Conservation (phyloP, 2,888 invertebrate species). For the Brachypalpus laphriformis region DNA sequence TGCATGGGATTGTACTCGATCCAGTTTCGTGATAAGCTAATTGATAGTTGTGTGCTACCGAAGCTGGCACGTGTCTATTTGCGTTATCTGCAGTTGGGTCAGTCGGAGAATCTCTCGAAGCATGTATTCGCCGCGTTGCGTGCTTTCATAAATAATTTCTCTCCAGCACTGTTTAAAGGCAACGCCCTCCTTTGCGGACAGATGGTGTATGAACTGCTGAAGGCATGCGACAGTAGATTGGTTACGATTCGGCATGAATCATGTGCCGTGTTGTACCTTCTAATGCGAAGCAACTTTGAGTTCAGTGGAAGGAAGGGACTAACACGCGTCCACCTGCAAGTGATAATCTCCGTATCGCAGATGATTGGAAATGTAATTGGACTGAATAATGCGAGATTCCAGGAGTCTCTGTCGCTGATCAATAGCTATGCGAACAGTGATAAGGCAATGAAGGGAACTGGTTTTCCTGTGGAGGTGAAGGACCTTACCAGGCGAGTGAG, state of each 20-base stretch:
- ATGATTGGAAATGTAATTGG: constrained; percentile 95
- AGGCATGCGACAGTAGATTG: constrained; percentile 93
- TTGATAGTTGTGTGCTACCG: constrained; percentile 89
- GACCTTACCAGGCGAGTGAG: constrained; percentile 96
- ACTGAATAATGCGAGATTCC: constrained; percentile 95
- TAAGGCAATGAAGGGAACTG: constrained; percentile 96
- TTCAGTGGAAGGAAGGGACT: constrained; percentile 92
- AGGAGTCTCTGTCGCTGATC: constrained; percentile 95
- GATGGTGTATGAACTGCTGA: constrained; percentile 90
- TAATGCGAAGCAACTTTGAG: constrained; percentile 97
- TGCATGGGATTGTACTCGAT: constrained; percentile 93
- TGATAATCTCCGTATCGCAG: constrained; percentile 97
- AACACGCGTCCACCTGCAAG: constrained; percentile 95
- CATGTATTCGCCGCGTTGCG: constrained; percentile 96
- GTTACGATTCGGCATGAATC: constrained; percentile 94
- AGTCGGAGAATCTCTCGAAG: constrained; percentile 94
- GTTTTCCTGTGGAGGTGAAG: constrained; percentile 95
- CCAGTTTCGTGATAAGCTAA: constrained; percentile 86
- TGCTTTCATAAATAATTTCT: constrained; percentile 95
- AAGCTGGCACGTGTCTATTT: constrained; percentile 93
- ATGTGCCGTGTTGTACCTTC: constrained; percentile 93
- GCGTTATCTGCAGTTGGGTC: constrained; percentile 93
- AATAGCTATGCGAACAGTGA: constrained; percentile 96
- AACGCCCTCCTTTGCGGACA: constrained; percentile 91
- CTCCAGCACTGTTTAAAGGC: constrained; percentile 92